Evolutionary conservation across 2,113 vertebrate species (phyloP).

Genomic region (Corythaixoides concolor): DNA sequence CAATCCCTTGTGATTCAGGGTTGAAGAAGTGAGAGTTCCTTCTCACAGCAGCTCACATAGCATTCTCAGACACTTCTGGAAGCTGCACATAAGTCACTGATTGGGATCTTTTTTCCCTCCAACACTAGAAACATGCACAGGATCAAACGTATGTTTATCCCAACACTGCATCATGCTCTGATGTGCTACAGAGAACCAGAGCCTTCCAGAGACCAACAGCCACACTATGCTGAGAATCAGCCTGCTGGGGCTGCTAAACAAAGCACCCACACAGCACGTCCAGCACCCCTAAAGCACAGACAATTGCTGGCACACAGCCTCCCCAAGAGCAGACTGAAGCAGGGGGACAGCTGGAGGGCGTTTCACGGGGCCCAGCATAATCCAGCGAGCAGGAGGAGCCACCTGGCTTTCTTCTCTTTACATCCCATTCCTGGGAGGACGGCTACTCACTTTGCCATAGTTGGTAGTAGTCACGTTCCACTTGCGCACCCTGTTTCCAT

Average conservation of each 20-base stretch:
- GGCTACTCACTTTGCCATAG: conserved; percentile 91
- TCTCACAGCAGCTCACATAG: neutral
- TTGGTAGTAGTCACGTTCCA: conserved; percentile 98
- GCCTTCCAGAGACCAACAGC: neutral
- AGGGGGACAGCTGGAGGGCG: neutral
- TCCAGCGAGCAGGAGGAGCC: neutral
- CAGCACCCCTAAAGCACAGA: neutral
- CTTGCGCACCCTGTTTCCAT: conserved; percentile 95
- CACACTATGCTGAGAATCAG: neutral
- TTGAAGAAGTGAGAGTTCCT: neutral
- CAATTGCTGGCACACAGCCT: neutral
- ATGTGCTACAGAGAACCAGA: neutral
- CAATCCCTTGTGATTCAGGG: neutral
- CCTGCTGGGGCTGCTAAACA: neutral
- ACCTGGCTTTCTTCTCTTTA: neutral
- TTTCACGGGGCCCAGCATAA: neutral
- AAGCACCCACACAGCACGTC: neutral
- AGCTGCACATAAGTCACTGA: neutral
- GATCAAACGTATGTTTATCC: neutral
- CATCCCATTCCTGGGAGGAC: neutral
- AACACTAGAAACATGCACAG: neutral
- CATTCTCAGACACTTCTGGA: neutral
- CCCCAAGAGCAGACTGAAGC: neutral
- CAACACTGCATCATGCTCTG: neutral
- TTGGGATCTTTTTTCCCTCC: neutral